Evolutionary conservation across 2,888 invertebrate genomes (phyloP).

Genomic region (Luperina nickerlii): DNA sequence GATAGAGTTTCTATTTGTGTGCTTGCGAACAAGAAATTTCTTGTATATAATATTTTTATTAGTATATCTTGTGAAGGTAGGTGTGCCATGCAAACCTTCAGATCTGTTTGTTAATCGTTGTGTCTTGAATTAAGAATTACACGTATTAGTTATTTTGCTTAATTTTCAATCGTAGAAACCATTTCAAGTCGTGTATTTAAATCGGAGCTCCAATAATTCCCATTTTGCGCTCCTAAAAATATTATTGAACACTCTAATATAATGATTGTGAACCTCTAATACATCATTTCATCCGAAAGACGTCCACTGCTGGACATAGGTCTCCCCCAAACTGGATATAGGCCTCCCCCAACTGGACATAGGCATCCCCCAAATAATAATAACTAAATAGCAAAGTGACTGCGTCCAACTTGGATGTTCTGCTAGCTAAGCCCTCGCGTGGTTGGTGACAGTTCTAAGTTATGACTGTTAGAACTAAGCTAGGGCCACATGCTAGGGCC

Average conservation of each 20-base stretch:
- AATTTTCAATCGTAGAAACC: background rate
- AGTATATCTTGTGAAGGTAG: background rate
- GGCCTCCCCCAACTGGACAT: too few species aligned
- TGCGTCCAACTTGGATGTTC: background rate
- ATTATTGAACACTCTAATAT: background rate
- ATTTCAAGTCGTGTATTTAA: background rate
- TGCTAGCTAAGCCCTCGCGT: background rate
- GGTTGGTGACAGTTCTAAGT: background rate
- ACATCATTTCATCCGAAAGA: too few species aligned
- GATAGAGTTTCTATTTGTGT: background rate
- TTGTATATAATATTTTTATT: background rate
- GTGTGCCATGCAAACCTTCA: background rate
- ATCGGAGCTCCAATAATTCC: background rate
- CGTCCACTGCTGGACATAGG: too few species aligned
- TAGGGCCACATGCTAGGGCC: too few species aligned
- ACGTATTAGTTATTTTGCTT: background rate
- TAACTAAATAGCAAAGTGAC: background rate
- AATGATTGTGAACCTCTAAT: background rate
- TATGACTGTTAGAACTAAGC: too few species aligned
- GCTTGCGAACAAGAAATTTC: background rate
- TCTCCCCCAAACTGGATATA: too few species aligned
- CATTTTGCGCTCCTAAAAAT: background rate
- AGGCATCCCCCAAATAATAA: too few species aligned
- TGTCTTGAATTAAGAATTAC: background rate
- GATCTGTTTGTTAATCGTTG: background rate